Base-by-base conservation (phyloP, 1,140 invertebrate species). In the Drosophila ercepeae region DNA sequence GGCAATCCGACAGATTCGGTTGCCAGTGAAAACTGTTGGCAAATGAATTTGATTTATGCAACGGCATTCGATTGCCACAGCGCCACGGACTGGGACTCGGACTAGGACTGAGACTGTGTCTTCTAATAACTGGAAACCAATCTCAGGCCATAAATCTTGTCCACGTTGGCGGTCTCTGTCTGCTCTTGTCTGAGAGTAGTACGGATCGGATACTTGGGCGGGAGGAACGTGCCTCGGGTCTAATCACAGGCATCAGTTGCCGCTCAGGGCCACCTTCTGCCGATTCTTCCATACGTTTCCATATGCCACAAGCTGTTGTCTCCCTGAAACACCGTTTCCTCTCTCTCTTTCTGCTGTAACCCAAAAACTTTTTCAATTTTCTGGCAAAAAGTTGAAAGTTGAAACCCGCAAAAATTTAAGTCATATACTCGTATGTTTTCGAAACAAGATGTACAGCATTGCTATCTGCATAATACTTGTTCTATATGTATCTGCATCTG, bases 21-120 rank as follows among this genome's bases (percentile, higher is more conserved):
- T 9, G 8, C n/a, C n/a, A 67, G 65, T 44, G 52, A 70, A 70
- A 70, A 59, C 55, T 45, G 45, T 70, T 51, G 41, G 71, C 64
- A 71, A 84, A 83, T 84, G 79, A 75, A 82, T 83, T 83, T 83
- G 79, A 83, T 83, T 83, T 84, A 83, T 83, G 79, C 79, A 84
- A 84, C 75, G 64, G 70, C 75, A 78, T 61, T 74, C 55, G 50
- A 53, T 59, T 50, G 69, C 71, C 53, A 50, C 65, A 41, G 54
- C 63, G 19, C 2, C 21, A 2, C 21, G 21, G 21, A 21, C 61
- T 32, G 8, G 16, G 18, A 42, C 48, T 65, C 19, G 19, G 29
- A 16, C 61, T 32, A 7, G 16, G 18, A 42, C 48, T 65, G 14
- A 14, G 29, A 16, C 21, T 32, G 45, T 68, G 64, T 58, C 65